phyloP scores from a whole-genome alignment of 2,797 vertebrate genomes.

The Chiloscyllium punctatum region DNA sequence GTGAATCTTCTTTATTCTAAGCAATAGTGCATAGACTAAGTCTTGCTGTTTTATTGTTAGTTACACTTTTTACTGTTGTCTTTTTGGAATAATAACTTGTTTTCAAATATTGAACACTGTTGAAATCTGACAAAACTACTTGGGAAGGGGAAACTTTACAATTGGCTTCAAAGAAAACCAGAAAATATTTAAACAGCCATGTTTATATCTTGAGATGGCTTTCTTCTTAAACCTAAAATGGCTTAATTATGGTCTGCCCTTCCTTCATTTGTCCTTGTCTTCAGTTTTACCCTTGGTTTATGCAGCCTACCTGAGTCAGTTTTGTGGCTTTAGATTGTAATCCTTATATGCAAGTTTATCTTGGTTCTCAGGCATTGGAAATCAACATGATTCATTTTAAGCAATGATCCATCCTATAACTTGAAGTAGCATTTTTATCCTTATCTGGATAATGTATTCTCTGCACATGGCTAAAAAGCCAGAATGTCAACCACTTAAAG shows the following conservation, averaged over 20 bases:
- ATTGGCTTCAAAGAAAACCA: too few relatives aligned
- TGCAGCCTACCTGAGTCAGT: not conserved
- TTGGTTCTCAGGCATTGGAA: not conserved
- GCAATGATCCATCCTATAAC: not conserved
- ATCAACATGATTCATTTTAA: not conserved
- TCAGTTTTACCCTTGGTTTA: not conserved
- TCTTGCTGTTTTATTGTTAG: not conserved
- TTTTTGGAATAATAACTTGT: not conserved
- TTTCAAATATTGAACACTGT: not conserved
- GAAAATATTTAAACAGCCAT: not conserved
- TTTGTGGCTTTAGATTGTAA: not conserved
- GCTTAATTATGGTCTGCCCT: not conserved
- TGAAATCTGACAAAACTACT: not conserved
- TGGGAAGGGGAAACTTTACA: not conserved
- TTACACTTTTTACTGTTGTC: not conserved
- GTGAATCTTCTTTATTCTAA: not conserved
- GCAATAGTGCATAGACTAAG: not conserved
- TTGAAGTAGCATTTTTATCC: not conserved
- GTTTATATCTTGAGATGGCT: not conserved
- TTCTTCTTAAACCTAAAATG: not conserved
- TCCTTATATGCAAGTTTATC: not conserved
- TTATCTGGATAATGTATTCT: not conserved
- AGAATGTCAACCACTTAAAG: not conserved
- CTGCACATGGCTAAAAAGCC: not conserved
- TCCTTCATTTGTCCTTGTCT: not conserved